Conservation (phyloP, 2,888 invertebrate species). For the Lepas anatifera region DNA sequence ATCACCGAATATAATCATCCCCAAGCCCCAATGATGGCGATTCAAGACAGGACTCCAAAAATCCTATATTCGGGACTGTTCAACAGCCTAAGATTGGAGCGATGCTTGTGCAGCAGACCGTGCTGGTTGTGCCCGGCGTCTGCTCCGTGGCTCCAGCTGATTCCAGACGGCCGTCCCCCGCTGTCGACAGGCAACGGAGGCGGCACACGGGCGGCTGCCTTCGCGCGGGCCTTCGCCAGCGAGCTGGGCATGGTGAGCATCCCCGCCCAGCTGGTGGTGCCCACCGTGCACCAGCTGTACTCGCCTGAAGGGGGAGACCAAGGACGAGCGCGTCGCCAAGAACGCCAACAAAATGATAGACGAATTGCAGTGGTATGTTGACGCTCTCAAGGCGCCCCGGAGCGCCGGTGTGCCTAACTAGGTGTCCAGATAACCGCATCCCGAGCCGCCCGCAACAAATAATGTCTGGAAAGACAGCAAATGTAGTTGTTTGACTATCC, state of each 20-base stretch:
- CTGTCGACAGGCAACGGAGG: conserved; percentile 25
- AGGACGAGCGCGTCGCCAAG: conserved; percentile 15
- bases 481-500: too few species aligned
- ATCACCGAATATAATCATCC: too few species aligned
- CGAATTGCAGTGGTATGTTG: conserved; percentile 20
- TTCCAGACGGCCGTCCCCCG: too few species aligned
- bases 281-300: conserved; percentile 18
- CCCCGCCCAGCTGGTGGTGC: conserved; percentile 23
- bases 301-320: conserved; percentile 18
- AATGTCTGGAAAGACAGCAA: too few species aligned
- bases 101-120: too few species aligned
- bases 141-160: neutral
- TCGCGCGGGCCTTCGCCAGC: conserved; percentile 26
- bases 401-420: neutral
- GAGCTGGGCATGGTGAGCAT: conserved; percentile 27
- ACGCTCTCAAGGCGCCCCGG: conserved; percentile 12
- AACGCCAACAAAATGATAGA: conserved; percentile 15
- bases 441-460: too few species aligned
- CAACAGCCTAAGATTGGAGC: too few species aligned
- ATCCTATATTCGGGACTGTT: too few species aligned
- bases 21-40: too few species aligned
- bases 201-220: conserved; percentile 26
- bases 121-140: neutral
- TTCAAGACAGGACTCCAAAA: too few species aligned
- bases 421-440: too few species aligned